Conservation (phyloP, 2,888 invertebrate species). For the Invenusta paracnida region DNA sequence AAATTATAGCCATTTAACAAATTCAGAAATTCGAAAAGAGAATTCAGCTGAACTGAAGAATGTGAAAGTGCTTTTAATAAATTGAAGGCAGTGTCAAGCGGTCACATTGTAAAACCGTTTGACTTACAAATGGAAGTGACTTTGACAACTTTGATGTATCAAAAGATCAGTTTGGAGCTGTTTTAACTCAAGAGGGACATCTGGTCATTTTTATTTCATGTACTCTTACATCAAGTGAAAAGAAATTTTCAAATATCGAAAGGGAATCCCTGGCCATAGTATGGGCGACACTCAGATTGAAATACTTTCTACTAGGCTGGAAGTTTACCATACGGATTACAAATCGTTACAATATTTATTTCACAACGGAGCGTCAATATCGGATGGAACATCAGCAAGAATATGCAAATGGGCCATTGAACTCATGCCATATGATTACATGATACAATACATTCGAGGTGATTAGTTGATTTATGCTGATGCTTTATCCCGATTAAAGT, state of each 20-base stretch:
- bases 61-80: slow-evolving; percentile 33
- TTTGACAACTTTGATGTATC: slow-evolving; percentile 22
- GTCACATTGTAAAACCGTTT: slow-evolving; percentile 22
- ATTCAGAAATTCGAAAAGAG: slow-evolving; percentile 26
- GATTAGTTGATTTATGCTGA: slow-evolving; percentile 16
- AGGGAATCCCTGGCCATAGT: not conserved
- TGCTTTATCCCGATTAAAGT: slow-evolving; percentile 30
- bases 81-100: slow-evolving; percentile 35
- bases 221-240: slow-evolving; percentile 27
- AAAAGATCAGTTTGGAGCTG: not conserved
- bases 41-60: slow-evolving; percentile 36
- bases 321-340: slow-evolving; percentile 31
- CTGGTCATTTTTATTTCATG: slow-evolving; percentile 31
- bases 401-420: slow-evolving; percentile 32
- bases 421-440: slow-evolving; percentile 28
- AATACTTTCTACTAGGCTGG: slow-evolving; percentile 21
- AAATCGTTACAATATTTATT: slow-evolving; percentile 34
- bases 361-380: not conserved
- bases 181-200: slow-evolving; percentile 34
- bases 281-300: slow-evolving; percentile 20
- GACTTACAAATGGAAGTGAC: slow-evolving; percentile 34
- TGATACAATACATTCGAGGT: slow-evolving; percentile 3
- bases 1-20: slow-evolving; percentile 41
- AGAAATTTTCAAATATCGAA: slow-evolving; percentile 2
- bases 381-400: slow-evolving; percentile 34